Evolutionary conservation across 2,888 invertebrate genomes (phyloP).

Genomic region (Acanthococcus lagerstroemiae): DNA sequence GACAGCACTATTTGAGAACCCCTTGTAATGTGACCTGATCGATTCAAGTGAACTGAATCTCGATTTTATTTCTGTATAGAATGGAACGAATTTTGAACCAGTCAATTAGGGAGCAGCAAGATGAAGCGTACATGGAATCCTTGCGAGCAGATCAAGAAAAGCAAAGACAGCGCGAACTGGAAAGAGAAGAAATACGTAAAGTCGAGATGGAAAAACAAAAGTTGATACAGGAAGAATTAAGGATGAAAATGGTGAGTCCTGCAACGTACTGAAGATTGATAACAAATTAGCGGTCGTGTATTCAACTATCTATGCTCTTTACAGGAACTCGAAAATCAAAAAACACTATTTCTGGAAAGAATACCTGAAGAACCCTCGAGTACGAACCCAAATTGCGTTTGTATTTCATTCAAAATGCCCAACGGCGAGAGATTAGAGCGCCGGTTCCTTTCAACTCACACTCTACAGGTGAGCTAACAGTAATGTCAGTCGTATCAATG

Average conservation of each 20-base stretch:
- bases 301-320: slow-evolving; percentile 34
- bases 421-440: slow-evolving; percentile 78
- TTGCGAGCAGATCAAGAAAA: slow-evolving; percentile 89
- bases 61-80: too few species aligned
- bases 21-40: too few species aligned
- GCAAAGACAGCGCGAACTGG: slow-evolving; percentile 52
- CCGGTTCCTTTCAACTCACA: slow-evolving; percentile 69
- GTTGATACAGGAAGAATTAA: slow-evolving; percentile 15
- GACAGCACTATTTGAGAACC: too few species aligned
- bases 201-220: slow-evolving; percentile 18
- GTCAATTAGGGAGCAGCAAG: slow-evolving; percentile 78
- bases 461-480: slow-evolving; percentile 78
- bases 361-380: slow-evolving; percentile 67
- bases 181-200: slow-evolving; percentile 32
- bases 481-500: too few species aligned
- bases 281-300: too few species aligned
- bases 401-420: slow-evolving; percentile 83
- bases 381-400: slow-evolving; percentile 59
- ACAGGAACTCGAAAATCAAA: slow-evolving; percentile 55
- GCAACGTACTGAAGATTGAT: too few species aligned
- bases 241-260: slow-evolving; percentile 16
- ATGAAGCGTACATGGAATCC: slow-evolving; percentile 86
- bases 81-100: slow-evolving; percentile 76
- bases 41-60: too few species aligned
- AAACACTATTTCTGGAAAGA: slow-evolving; percentile 53